Percentiles rank a stretch among this genome's conserved stretches.
Evolutionary conservation across 2,797 vertebrate species (phyloP).

Genomic region (Orientallactaga sibirica): DNA sequence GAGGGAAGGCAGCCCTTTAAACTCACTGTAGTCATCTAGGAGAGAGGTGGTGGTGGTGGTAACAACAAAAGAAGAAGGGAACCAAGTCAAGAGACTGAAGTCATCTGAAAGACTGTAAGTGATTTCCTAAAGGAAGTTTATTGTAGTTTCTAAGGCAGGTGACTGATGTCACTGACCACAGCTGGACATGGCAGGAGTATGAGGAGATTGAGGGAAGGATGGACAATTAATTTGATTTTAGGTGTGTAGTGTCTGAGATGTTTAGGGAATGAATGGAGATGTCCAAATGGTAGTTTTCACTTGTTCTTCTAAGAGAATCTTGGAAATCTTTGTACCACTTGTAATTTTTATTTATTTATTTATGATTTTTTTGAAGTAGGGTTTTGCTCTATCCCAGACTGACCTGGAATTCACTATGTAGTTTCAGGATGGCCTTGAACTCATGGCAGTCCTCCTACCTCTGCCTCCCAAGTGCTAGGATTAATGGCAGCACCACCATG

Average conservation of each 20-base stretch:
- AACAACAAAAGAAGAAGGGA: no score
- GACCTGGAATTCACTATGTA: no score
- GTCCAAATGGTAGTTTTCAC: not conserved
- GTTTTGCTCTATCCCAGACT: no score
- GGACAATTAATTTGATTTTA: not conserved
- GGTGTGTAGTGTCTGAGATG: not conserved
- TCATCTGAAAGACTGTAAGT: no score
- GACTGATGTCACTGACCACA: not conserved
- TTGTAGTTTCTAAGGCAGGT: not conserved
- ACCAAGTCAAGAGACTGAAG: not conserved
- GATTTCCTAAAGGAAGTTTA: not conserved
- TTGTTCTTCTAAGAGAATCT: not conserved
- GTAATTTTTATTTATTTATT: no score
- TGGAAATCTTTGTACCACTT: not conserved
- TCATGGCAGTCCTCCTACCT: no score
- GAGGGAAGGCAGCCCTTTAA: not conserved
- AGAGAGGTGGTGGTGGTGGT: not conserved
- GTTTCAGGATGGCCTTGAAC: no score
- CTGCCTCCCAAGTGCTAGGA: no score
- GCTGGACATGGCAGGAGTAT: not conserved
- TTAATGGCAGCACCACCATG: no score
- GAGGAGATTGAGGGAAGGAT: not conserved
- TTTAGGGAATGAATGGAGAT: not conserved
- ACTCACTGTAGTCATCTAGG: not conserved
- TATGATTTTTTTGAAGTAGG: no score